These are phyloP conservation scores for Saiga tatarica DNA, from an alignment of 2,113 vertebrate species.

Conservation along the genomic window DNA sequence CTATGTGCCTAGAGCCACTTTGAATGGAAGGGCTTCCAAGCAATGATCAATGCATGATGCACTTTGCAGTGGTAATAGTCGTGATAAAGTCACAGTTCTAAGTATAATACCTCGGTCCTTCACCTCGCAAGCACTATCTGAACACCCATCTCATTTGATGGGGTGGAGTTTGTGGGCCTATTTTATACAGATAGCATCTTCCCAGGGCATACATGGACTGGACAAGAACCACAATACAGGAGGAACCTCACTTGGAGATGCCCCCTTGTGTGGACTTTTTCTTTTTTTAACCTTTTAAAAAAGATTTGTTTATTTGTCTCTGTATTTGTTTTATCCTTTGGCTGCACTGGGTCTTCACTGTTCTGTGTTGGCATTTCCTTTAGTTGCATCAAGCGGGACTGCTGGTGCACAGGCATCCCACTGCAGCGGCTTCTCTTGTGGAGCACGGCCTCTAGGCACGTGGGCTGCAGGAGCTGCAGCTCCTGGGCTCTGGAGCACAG, in stretches of 20 bases:
- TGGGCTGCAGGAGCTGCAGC: fast-evolving
- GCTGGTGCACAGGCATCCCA: not conserved
- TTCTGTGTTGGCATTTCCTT: not conserved
- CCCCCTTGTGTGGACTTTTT: not conserved
- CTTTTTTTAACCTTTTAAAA: not conserved
- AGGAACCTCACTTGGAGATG: not conserved
- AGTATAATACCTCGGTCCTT: not conserved
- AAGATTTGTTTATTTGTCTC: not conserved
- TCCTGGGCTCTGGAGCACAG: not conserved
- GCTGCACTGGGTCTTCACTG: not conserved
- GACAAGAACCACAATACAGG: not conserved
- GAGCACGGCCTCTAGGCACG: fast-evolving
- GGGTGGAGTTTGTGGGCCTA: not conserved
- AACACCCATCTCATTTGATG: not conserved
- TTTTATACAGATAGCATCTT: not conserved
- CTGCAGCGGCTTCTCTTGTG: not conserved
- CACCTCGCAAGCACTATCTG: not conserved
- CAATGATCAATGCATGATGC: not conserved
- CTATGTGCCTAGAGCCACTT: not conserved
- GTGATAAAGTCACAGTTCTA: not conserved
- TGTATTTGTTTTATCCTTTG: not conserved
- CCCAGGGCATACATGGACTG: not conserved
- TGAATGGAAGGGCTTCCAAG: not conserved
- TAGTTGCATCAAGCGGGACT: not conserved
- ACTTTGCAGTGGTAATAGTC: not conserved